Evolutionary conservation across 2,888 invertebrate species (phyloP), one percentile per base, ranked within the genome.

Genomic region (Uropetala carovei): DNA sequence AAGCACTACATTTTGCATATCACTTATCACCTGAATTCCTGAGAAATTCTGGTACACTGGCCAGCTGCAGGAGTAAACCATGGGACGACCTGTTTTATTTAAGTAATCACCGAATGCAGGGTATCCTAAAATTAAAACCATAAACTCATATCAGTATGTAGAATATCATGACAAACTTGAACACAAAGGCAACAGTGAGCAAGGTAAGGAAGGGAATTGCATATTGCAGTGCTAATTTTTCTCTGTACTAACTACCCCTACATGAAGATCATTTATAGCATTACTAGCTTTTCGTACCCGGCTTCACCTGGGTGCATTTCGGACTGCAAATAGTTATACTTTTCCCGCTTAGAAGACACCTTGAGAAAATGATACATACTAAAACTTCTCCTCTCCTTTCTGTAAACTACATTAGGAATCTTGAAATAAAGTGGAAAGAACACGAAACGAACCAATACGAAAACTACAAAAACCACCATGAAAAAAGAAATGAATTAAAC

Each of bases 11-110:
- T 57, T 92, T 64, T 11, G 14, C 22, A 27, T 0, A 9, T n/a
- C 3, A 27, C 11, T 86, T 60, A 75, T 93, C 95, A 97, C 97
- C 94, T 94, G 94, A 93, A 96, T 95, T 9, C 95, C 95, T 92
- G 95, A 94, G 92, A 95, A 96, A 94, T 97, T 96, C 94, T 97
- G 96, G 94, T 98, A 98, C 10, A 97, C 97, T 0, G 98, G 98
- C 97, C 98, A 98, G 94, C 97, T 97, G 95, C 98, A 98, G 0
- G 98, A 97, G 94, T 97, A 98, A 0, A 98, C 96, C 93, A 98
- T 98, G 0, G 97, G 96, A 56, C 98, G 96, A 16, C 97, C 97
- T 75, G 97, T 97, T 93, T 96, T 95, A 94, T 98, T 98, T 93
- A 98, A 95, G 93, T 96, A 96, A 93, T 95, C 95, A 5, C 97